Evolutionary conservation across 2,113 vertebrate genomes (phyloP).

Genomic region (Mus musculus): GRCm39 chr2:168585001-168585500

Average conservation of each 20-base stretch:
- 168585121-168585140: background rate
- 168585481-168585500: background rate
- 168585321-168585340: background rate
- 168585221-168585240: background rate
- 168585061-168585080: background rate
- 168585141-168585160: background rate
- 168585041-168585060: background rate
- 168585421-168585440: background rate
- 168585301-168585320: rapidly evolving
- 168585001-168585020: background rate
- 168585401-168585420: background rate
- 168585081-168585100: background rate
- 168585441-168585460: background rate
- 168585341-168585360: background rate
- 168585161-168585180: background rate
- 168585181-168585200: background rate
- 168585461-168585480: background rate
- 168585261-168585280: too few species aligned
- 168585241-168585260: rapidly evolving
- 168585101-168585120: background rate
- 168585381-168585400: too few species aligned
- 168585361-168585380: background rate
- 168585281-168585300: too few species aligned
- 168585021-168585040: background rate
- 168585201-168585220: background rate